Evolutionary conservation across 2,888 invertebrate genomes (phyloP).

Genomic region (Drosophila affinis): DNA sequence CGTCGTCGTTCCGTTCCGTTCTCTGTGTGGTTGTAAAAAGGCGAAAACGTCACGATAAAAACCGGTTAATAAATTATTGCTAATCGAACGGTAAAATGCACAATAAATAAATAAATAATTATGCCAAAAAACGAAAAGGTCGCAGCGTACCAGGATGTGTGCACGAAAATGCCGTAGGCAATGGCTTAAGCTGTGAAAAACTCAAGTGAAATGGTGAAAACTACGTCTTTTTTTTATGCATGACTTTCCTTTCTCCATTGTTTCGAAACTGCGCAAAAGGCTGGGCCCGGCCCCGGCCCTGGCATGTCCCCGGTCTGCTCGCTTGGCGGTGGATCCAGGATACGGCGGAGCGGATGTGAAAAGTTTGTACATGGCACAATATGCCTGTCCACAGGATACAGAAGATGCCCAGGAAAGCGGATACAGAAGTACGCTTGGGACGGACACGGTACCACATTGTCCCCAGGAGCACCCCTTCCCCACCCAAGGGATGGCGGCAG

Average conservation of each 20-base stretch:
- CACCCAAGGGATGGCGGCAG: not conserved
- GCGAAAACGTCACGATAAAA: conserved; percentile 76
- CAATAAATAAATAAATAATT: conserved; percentile 67
- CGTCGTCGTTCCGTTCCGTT: conserved; percentile 50
- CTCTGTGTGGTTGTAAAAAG: conserved; percentile 80
- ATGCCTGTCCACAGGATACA: conserved; percentile 25
- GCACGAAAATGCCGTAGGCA: conserved; percentile 24
- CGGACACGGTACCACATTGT: conserved; percentile 9
- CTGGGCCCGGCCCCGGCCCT: conserved; percentile 8
- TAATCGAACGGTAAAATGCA: conserved; percentile 65
- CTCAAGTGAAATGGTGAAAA: conserved; percentile 57
- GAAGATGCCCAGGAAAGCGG: conserved; percentile 3
- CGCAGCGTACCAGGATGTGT: conserved; percentile 18
- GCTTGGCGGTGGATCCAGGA: conserved; percentile 15
- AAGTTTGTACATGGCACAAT: conserved; percentile 25
- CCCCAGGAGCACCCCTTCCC: conserved; percentile 50
- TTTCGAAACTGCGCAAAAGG: conserved; percentile 75
- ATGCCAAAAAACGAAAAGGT: conserved; percentile 41
- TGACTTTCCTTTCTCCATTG: conserved; percentile 35
- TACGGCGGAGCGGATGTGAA: conserved; percentile 40
- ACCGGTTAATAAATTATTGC: conserved; percentile 82
- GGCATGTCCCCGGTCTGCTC: not conserved
- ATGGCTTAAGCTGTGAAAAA: conserved; percentile 45
- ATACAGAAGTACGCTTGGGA: not conserved
- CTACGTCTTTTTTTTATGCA: conserved; percentile 38